Evolutionary conservation across 2,888 invertebrate species (phyloP), one percentile per base, ranked within the genome.

Genomic region (Ormyrus nitidulus): DNA sequence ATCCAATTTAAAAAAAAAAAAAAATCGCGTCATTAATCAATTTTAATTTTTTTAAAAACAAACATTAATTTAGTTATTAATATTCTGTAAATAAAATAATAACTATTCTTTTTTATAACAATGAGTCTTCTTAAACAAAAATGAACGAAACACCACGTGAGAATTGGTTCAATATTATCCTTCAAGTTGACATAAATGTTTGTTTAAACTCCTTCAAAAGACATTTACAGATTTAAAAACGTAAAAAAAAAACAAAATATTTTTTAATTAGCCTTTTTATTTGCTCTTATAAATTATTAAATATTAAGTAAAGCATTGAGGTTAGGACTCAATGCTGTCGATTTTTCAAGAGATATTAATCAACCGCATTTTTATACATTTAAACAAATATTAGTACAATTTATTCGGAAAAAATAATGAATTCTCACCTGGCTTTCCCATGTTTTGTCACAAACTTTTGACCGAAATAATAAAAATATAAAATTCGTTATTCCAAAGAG

Each of bases 401-500:
- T 34, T 34, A 34, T 34, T 34, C 2, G 34, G 34, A 49, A 58
- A 51, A 65, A 70, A 54, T 54, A 9, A 10, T 9, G 3, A 0
- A 61, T 13, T 62, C 66, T 79, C 19, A 81, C 81, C 81, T 81
- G 82, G 81, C 70, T 82, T 82, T 0, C 82, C 82, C 82, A 82
- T 82, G 58, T 6, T 65, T 71, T 61, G 54, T 73, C 53, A 64
- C 56, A 19, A 46, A 61, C 5, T 61, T 13, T 72, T 68, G 64
- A 53, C 9, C 46, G 54, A 54, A 70, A 62, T 49, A 8, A 64
- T 62, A 53, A 4, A 64, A 77, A 59, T 64, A 69, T 13, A 46
- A 61, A 77, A 13, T 5, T 11, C 64, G 19, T 10, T 6, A 4
- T 19, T 19, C 7, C 1, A 0, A 34, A 66, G 62, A 62, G 51